Base-by-base conservation (phyloP, 2,888 invertebrate species). In the Epinotia bilunana region DNA sequence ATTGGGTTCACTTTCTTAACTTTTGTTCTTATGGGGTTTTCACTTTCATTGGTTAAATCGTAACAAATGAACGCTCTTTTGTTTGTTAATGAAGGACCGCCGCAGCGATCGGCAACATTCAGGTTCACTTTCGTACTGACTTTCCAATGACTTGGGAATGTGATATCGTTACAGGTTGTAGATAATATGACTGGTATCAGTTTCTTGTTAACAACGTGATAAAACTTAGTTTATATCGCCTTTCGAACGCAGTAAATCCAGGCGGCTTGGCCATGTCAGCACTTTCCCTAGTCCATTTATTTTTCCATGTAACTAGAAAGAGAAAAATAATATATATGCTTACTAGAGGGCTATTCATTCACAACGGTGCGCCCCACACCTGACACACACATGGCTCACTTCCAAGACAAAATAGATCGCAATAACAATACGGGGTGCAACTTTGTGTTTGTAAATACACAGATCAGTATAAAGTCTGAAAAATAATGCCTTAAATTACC, bases 81-180 rank as follows among this genome's bases (percentile, higher is more conserved):
- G 70, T 70, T 70, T 70, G 49, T 49, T 61, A 70, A 70, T 70
- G 61, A 61, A 70, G 61, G 49, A 70, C 39, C 20, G 13, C 58
- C 46, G n/a, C 70, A 70, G 33, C 65, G 46, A 61, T n/a, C 60
- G 5, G 53, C 69, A 62, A 72, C 79, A 78, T 80, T 79, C 78
- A 74, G 75, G 70, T 69, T 60, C 63, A 23, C 72, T 78, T 81
- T 85, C 81, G 80, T 86, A 82, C 39, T 39, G 39, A 39, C 87
- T 88, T 88, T 88, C 88, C 82, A 87, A 85, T 63, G 70, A 64
- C 58, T 58, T 20, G 79, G 80, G 83, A 85, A 83, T 87, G 85
- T 79, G 76, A 83, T 81, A 81, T 80, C 82, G 82, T 84, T 86
- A 83, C 58, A 65, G 65, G 63, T 70, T 49, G 68, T 46, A 13